Conservation (phyloP, 2,888 invertebrate species). For the Oasisia sp. region DNA sequence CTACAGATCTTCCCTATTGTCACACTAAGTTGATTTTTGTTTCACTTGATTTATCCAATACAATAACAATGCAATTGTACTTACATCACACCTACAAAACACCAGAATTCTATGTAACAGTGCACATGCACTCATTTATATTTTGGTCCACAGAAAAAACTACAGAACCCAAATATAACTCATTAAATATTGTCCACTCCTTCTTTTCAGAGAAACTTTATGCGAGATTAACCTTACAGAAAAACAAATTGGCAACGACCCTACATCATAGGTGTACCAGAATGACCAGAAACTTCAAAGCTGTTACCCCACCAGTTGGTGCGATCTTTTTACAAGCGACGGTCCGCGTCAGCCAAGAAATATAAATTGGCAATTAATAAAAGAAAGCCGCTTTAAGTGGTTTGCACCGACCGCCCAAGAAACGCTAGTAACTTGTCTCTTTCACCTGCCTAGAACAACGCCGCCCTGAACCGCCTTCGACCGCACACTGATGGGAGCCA, state of each 20-base stretch:
- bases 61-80: too few relatives aligned
- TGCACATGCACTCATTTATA: too few relatives aligned
- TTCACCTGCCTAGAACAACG: not conserved
- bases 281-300: not conserved
- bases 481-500: not conserved
- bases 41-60: too few relatives aligned
- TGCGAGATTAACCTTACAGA: not conserved
- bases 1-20: not conserved
- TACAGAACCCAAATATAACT: too few relatives aligned
- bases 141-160: too few relatives aligned
- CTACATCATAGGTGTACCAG: not conserved
- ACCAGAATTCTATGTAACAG: too few relatives aligned
- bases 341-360: not conserved
- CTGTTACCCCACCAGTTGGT: not conserved
- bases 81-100: too few relatives aligned
- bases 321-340: not conserved
- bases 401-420: not conserved
- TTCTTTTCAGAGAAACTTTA: not conserved
- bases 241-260: not conserved
- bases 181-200: not conserved
- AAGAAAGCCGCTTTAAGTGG: slow-evolving; percentile 10
- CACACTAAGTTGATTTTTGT: not conserved
- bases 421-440: not conserved
- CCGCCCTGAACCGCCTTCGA: not conserved
- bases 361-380: not conserved